A percentile compares a stretch with the other conserved stretches of the same genome.
phyloP scores from a whole-genome alignment of 2,797 vertebrate genomes.

The Sciaenops ocellatus region DNA sequence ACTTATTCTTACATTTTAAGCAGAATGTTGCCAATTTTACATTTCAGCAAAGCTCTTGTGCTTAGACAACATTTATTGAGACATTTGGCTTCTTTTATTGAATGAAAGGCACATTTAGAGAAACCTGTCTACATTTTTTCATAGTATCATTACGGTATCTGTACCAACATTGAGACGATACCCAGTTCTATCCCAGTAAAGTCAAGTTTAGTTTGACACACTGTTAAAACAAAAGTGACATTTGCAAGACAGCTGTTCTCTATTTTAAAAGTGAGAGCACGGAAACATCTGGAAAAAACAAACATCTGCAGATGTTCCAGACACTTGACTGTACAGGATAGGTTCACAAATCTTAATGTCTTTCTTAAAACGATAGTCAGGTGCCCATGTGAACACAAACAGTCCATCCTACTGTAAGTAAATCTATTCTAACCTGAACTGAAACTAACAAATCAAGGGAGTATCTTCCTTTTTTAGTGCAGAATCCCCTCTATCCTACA shows the following conservation, averaged over 20 bases:
- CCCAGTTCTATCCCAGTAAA: not conserved
- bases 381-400: too few relatives aligned
- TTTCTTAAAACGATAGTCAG: too few relatives aligned
- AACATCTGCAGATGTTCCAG: slow-evolving; percentile 11
- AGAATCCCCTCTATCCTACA: not conserved
- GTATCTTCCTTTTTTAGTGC: not conserved
- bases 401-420: not conserved
- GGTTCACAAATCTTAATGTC: not conserved
- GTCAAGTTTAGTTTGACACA: not conserved
- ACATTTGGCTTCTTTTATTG: not conserved
- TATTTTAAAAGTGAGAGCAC: slow-evolving; percentile 2
- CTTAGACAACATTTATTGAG: not conserved
- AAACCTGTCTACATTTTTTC: not conserved
- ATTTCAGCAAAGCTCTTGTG: not conserved
- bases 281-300: slow-evolving; percentile 20
- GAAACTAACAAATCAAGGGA: not conserved
- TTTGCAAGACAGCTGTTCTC: slow-evolving; percentile 6
- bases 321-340: not conserved
- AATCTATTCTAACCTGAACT: not conserved
- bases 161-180: not conserved
- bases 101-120: not conserved
- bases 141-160: not conserved
- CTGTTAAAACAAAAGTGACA: not conserved
- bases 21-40: not conserved
- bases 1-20: not conserved